Conservation (phyloP, 2,113 vertebrate species). For the Pao palembangensis region DNA sequence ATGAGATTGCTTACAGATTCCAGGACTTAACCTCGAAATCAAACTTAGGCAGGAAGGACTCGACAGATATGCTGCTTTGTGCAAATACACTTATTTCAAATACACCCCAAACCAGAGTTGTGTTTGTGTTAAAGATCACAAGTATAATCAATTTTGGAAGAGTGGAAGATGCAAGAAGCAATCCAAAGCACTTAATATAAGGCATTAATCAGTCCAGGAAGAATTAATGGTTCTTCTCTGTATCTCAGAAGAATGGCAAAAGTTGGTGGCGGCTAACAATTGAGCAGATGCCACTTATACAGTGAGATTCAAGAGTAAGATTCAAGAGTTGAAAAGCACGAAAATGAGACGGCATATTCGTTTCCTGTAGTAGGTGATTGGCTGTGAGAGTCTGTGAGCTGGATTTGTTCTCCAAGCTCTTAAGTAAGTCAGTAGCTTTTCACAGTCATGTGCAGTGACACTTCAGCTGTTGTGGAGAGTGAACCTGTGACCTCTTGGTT, state of each 20-base stretch:
- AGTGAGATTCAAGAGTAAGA: slow-evolving; percentile 4
- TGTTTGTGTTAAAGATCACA: slow-evolving; percentile 1
- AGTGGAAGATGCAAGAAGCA: background rate
- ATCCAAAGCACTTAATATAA: slow-evolving; percentile 10
- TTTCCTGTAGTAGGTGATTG: background rate
- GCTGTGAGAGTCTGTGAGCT: background rate
- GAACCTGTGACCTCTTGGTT: slow-evolving; percentile 52
- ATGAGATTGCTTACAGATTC: slow-evolving; percentile 37
- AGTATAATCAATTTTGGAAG: background rate
- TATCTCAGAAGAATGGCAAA: slow-evolving; percentile 6
- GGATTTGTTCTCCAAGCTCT: slow-evolving; percentile 1
- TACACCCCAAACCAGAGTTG: slow-evolving; percentile 7
- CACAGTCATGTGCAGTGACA: slow-evolving; percentile 26
- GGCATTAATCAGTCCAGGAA: slow-evolving; percentile 12
- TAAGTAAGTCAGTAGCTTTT: slow-evolving; percentile 14
- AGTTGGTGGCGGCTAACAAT: background rate
- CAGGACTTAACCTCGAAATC: background rate
- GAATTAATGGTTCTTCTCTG: slow-evolving; percentile 6
- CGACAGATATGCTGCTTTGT: slow-evolving; percentile 7
- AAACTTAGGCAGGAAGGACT: slow-evolving; percentile 1
- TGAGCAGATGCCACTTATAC: background rate
- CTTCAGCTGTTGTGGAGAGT: slow-evolving; percentile 38
- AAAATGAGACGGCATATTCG: background rate
- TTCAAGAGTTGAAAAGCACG: slow-evolving; percentile 1
- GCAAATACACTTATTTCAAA: slow-evolving; percentile 9